Percentiles rank a stretch among this genome's conserved stretches.
Conservation (phyloP, 2,113 vertebrate genomes). For the Mesoclemmys tuberculata region DNA sequence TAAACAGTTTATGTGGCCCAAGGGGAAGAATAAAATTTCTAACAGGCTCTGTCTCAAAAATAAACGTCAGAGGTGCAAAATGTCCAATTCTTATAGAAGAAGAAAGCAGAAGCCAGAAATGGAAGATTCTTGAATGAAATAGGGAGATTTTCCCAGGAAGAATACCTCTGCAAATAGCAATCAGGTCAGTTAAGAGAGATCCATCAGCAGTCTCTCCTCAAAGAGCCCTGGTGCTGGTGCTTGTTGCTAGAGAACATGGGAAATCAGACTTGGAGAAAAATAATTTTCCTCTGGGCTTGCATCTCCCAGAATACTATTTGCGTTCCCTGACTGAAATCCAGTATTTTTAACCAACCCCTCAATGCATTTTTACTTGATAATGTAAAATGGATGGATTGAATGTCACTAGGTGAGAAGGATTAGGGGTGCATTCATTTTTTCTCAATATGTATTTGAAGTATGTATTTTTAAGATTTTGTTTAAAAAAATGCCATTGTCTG, state of each 20-base stretch:
- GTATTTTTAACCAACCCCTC: neutral
- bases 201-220: fast-evolving
- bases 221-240: neutral
- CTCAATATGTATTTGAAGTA: neutral
- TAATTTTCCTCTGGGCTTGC: neutral
- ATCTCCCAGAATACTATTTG: neutral
- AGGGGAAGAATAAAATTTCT: neutral
- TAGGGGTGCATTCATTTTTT: neutral
- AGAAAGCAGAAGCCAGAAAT: neutral
- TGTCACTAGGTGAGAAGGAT: neutral
- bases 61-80: neutral
- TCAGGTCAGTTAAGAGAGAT: neutral
- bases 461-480: neutral
- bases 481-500: neutral
- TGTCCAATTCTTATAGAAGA: neutral
- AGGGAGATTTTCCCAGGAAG: neutral
- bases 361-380: neutral
- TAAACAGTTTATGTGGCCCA: neutral
- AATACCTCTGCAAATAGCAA: neutral
- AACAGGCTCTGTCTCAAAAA: neutral
- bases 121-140: neutral
- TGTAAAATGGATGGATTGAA: neutral
- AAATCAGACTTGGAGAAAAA: neutral
- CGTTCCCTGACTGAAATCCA: neutral
- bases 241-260: neutral